These are phyloP conservation scores for Geotrypetes seraphini DNA, from an alignment of 2,797 vertebrate genomes.

Conservation along the genomic window DNA sequence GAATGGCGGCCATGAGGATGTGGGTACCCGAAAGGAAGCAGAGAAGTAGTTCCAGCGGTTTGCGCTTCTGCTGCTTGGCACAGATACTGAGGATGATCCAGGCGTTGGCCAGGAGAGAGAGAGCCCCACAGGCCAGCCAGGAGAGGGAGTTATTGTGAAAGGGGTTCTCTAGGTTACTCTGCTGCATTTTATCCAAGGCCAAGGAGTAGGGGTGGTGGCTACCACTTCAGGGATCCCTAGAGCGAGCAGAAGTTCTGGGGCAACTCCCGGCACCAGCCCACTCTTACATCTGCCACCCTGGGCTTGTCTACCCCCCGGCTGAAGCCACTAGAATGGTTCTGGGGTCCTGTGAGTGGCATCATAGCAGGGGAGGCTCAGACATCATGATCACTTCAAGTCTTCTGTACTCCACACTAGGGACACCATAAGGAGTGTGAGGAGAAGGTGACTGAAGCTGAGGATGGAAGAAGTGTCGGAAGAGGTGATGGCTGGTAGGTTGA, in stretches of 20 bases:
- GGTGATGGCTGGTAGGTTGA: not conserved
- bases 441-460: not conserved
- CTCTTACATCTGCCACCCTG: too few species aligned
- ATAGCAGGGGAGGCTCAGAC: not conserved
- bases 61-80: conserved; percentile 65
- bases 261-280: too few species aligned
- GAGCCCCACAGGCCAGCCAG: conserved; percentile 65
- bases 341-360: not conserved
- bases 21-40: conserved; percentile 65
- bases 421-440: not conserved
- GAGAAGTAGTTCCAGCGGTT: conserved; percentile 60
- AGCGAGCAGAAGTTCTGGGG: not conserved
- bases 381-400: not conserved
- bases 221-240: not conserved
- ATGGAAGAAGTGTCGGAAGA: not conserved
- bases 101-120: conserved; percentile 62
- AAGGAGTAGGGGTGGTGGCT: not conserved
- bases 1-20: conserved; percentile 64
- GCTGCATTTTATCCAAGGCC: conserved; percentile 6
- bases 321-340: not conserved
- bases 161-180: conserved; percentile 35
- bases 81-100: conserved; percentile 71
- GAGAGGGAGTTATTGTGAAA: conserved; percentile 60
- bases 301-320: too few species aligned
- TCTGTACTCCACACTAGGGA: not conserved